phyloP scores from a whole-genome alignment of 1,140 invertebrate genomes.

The Cephus cinctus region DNA sequence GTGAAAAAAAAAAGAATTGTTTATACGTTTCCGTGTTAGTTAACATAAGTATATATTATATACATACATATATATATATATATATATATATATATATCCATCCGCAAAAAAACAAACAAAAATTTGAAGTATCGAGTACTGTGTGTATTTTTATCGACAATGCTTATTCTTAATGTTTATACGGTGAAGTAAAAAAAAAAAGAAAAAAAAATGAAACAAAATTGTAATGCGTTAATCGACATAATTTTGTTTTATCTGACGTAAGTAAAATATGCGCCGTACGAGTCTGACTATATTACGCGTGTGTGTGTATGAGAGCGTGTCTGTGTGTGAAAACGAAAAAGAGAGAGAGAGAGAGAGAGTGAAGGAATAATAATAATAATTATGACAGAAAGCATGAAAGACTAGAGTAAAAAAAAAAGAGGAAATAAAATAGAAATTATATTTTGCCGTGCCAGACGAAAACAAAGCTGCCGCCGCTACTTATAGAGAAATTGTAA shows the following conservation, averaged over 20 bases:
- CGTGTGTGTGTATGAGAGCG: too few relatives aligned
- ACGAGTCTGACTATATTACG: too few relatives aligned
- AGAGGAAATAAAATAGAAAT: constrained; percentile 20
- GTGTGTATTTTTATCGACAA: constrained; percentile 22
- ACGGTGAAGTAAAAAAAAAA: constrained; percentile 9
- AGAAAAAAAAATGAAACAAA: neutral
- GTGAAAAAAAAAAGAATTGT: too few relatives aligned
- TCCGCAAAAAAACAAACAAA: too few relatives aligned
- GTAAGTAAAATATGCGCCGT: neutral
- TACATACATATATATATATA: too few relatives aligned
- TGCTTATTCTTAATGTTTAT: constrained; percentile 14
- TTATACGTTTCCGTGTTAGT: too few relatives aligned
- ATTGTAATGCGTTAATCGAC: neutral
- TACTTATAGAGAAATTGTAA: constrained; percentile 32
- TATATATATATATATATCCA: too few relatives aligned
- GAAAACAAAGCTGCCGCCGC: constrained; percentile 37
- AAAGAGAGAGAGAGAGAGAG: constrained; percentile 5
- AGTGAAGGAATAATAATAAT: too few relatives aligned
- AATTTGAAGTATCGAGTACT: constrained; percentile 21
- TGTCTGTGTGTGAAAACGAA: neutral
- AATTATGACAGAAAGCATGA: too few relatives aligned
- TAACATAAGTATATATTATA: too few relatives aligned
- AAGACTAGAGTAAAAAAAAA: constrained; percentile 11
- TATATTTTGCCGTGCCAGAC: constrained; percentile 43
- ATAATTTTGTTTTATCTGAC: neutral